Conservation (phyloP, 1,140 invertebrate genomes). For the Sogatella furcifera region DNA sequence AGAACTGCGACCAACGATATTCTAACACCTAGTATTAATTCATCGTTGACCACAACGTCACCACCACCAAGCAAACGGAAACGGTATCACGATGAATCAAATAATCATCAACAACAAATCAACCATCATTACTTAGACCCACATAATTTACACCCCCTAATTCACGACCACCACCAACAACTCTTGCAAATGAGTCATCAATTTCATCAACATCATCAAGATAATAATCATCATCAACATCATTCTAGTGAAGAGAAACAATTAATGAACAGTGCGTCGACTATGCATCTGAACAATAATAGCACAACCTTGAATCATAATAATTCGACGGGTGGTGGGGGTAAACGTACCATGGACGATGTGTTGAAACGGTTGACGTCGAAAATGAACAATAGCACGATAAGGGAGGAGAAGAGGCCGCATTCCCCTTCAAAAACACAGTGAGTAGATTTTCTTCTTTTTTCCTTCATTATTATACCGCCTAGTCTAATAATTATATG, state of each 20-base stretch:
- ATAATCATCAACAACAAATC: background rate
- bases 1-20: too few species aligned
- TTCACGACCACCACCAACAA: background rate
- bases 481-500: too few species aligned
- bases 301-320: conserved; percentile 34
- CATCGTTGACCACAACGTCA: conserved; percentile 5
- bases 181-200: background rate
- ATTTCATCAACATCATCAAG: background rate
- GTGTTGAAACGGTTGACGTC: conserved; percentile 71
- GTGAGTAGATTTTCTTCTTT: conserved; percentile 1
- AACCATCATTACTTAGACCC: too few species aligned
- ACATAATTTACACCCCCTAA: too few species aligned
- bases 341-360: conserved; percentile 64
- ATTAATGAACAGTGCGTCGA: conserved; percentile 36
- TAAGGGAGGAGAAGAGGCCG: conserved; percentile 48
- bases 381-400: conserved; percentile 59
- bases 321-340: conserved; percentile 33
- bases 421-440: conserved; percentile 43
- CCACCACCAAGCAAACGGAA: conserved; percentile 23
- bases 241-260: conserved; percentile 13
- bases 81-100: background rate
- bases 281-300: conserved; percentile 38
- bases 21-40: too few species aligned
- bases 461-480: too few species aligned
- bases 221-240: conserved; percentile 23